Evolutionary conservation across 2,888 invertebrate species (phyloP), one percentile per base, ranked within the genome.

Genomic region (Cerceris rybyensis): DNA sequence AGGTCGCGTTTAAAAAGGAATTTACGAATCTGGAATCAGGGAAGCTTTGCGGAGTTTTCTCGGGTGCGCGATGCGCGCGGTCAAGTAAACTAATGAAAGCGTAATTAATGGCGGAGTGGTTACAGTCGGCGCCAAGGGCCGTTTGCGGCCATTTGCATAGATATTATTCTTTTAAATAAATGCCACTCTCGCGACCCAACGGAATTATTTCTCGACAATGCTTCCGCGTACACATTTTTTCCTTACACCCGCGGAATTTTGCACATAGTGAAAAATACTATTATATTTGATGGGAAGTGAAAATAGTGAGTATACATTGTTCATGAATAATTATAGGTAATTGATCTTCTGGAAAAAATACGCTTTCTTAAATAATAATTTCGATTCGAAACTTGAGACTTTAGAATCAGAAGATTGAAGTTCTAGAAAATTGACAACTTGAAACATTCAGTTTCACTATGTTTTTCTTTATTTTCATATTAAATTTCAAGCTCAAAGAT

Each of bases 121-220:
- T 41, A 58, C 64, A 71, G 75, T 74, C 76, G 68, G 72, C 68
- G 75, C 69, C 70, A 70, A 64, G 63, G 67, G 72, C 78, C 80
- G 80, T 81, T 84, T 79, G 74, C 77, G 76, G 70, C 71, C 70
- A 84, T 86, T 86, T 86, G 84, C 86, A 86, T 86, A 81, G 82
- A 82, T 84, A 86, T 86, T 80, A 86, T 86, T 86, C 82, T 86
- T 79, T 82, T 71, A 80, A 84, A 84, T 75, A 78, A 80, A 84
- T 58, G 71, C 69, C 13, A 8, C 17, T 39, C 71, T 65, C 68
- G 46, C 63, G 66, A 66, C 61, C 65, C 71, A 73, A 75, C 50
- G 75, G 70, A 81, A 84, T 84, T 81, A 84, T 86, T 80, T 75
- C 75, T 75, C 78, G 73, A 81, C 72, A 68, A 67, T 79, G 65